Evolutionary conservation across 1,140 invertebrate genomes (phyloP), one percentile per base, ranked within the genome.

Genomic region (Orussus abietinus): DNA sequence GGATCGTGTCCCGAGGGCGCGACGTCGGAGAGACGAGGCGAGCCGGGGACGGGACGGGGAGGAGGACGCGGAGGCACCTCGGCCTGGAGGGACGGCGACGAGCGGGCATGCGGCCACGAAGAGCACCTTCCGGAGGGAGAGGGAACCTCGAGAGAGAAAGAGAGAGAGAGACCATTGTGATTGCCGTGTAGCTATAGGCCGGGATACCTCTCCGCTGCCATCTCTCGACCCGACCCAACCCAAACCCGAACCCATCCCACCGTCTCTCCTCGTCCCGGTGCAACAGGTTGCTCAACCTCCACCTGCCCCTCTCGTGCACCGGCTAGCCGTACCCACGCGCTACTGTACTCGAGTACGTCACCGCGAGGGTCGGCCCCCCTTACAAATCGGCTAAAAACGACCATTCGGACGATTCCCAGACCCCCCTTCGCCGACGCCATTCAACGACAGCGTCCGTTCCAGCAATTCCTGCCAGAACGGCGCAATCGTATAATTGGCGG

Each of bases 1-100:
- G 48, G 54, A 68, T 69, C 66, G 53, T 64, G 50, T 64, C 67
- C 63, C 32, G 63, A 56, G 65, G 65, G 59, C 59, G 54, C 61
- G 53, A 64, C 59, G 62, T 53, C 47, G 10, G 20, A 26, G 38
- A 29, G 18, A 5, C 5, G 32, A 29, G 28, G 11, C 32, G 42
- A 45, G 38, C n/a, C n/a, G n/a, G 10, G 10, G 19, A 42, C 15
- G 29, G 12, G 37, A 25, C 21, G 34, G 31, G 29, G 32, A 34
- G 35, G 38, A 38, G 33, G 17, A 32, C 21, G 29, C 18, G 17
- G 38, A 47, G 10, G n/a, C n/a, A n/a, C n/a, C n/a, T n/a, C n/a
- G n/a, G n/a, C n/a, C n/a, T n/a, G n/a, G 25, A 17, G 11, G 44
- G 33, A 12, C 22, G 42, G 38, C 26, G 34, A 42, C 42, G 41